Percentiles rank a stretch among this genome's conserved stretches.
phyloP scores from a whole-genome alignment of 2,113 vertebrate genomes.

The Polypterus senegalus region DNA sequence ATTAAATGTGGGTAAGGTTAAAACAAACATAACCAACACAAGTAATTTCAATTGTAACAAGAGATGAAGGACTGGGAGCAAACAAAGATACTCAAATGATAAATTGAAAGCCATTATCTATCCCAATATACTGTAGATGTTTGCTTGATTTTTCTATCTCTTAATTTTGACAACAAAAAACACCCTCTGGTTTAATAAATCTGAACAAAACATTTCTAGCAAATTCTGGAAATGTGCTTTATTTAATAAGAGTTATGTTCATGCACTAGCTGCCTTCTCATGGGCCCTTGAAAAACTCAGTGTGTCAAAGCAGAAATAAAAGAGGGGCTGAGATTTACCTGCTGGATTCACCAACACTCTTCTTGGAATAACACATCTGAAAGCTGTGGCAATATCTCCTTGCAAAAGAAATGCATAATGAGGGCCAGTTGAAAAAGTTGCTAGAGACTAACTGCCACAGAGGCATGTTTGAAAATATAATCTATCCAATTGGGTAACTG shows the following conservation, averaged over 20 bases:
- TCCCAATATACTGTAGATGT: neutral
- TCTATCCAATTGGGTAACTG: neutral
- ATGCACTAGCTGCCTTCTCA: neutral
- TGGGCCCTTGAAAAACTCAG: neutral
- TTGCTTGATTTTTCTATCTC: neutral
- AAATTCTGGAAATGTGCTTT: too few species aligned
- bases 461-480: neutral
- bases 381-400: neutral
- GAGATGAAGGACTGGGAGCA: too few species aligned
- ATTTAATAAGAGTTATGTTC: neutral
- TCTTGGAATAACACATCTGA: constrained; percentile 1
- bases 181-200: neutral
- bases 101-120: too few species aligned
- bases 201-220: neutral
- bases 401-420: neutral
- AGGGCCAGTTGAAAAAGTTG: neutral
- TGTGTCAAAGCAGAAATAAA: neutral
- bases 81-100: too few species aligned
- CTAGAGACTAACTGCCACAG: neutral
- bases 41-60: too few species aligned
- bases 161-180: neutral
- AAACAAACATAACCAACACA: too few species aligned
- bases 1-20: too few species aligned
- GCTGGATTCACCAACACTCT: neutral
- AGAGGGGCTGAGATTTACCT: neutral